Evolutionary conservation across 2,797 vertebrate species (phyloP), one percentile per base, ranked within the genome.

Genomic region (Australoheros facetus): DNA sequence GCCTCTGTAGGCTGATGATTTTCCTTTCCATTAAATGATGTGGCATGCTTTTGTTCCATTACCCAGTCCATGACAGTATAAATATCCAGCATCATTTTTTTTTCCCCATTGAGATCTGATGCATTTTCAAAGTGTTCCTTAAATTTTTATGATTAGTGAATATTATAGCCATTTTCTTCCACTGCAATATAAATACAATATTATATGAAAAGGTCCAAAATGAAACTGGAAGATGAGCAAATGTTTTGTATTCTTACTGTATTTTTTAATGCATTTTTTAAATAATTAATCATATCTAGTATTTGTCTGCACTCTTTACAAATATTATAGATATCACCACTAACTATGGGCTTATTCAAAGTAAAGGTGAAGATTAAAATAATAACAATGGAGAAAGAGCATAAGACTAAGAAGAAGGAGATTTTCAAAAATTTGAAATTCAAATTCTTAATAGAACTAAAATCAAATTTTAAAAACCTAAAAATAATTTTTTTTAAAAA

Each of bases 161-260:
- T 32, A 7, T 32, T 32, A 32, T n/a, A 62, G 59, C 0, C 1
- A 9, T 13, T 26, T 42, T 42, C 37, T 42, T 64, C 39, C 11
- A 28, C 14, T 26, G 39, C 26, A 51, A 17, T 16, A 48, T 16
- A 17, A 48, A 17, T 51, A 66, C 14, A 1, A 64, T 21, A 2
- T 26, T 64, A 26, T 45, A 14, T 1, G 21, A 64, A 64, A 64
- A 64, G 7, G 8, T 17, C 3, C 8, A 19, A 28, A 28, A 28
- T 66, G 60, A 11, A 45, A 45, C 7, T 26, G 4, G 14, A 19
- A 48, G 23, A 16, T 5, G 45, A 28, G 39, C 4, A 6, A 32
- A 6, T 32, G 7, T 32, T 32, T 32, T 42, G 14, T 10, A 16
- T 39, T 42, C 5, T 2, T 16, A 30, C 28, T 30, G 0, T 64